Percentiles rank a stretch among this genome's conserved stretches.
Evolutionary conservation across 2,797 vertebrate species (phyloP).

Genomic region (Sebastes nivosus): DNA sequence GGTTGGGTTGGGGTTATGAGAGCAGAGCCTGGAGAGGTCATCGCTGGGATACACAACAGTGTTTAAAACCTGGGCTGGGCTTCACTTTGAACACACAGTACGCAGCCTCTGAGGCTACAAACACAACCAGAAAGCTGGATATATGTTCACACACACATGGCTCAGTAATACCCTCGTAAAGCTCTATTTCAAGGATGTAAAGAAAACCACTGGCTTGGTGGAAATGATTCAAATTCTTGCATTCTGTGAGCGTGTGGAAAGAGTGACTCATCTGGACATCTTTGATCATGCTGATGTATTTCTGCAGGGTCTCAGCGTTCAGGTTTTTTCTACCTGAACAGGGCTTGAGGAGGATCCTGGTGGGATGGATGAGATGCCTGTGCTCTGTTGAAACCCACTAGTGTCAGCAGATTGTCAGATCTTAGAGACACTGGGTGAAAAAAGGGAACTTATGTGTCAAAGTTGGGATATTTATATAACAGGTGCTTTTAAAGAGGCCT

Average conservation of each 20-base stretch:
- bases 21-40: slow-evolving; percentile 27
- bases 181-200: slow-evolving; percentile 16
- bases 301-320: neutral
- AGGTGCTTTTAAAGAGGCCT: neutral
- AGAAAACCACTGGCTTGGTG: slow-evolving; percentile 4
- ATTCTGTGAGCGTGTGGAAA: slow-evolving; percentile 5
- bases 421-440: slow-evolving; percentile 4
- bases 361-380: slow-evolving; percentile 18
- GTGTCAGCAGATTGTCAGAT: slow-evolving; percentile 19
- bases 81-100: slow-evolving; percentile 11
- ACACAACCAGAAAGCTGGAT: slow-evolving; percentile 22
- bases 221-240: slow-evolving; percentile 7
- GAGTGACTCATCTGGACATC: neutral
- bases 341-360: neutral
- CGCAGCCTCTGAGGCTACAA: slow-evolving; percentile 2
- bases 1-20: slow-evolving; percentile 29
- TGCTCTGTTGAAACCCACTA: slow-evolving; percentile 31
- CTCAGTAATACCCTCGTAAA: slow-evolving; percentile 9
- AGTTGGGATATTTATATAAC: slow-evolving; percentile 5
- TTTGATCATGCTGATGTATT: neutral
- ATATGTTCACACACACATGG: slow-evolving; percentile 5
- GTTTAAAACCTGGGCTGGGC: slow-evolving; percentile 32
- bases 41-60: slow-evolving; percentile 7
- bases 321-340: neutral
- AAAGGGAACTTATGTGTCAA: neutral